phyloP scores from a whole-genome alignment of 2,113 vertebrate species.

The Notechis scutatus region DNA sequence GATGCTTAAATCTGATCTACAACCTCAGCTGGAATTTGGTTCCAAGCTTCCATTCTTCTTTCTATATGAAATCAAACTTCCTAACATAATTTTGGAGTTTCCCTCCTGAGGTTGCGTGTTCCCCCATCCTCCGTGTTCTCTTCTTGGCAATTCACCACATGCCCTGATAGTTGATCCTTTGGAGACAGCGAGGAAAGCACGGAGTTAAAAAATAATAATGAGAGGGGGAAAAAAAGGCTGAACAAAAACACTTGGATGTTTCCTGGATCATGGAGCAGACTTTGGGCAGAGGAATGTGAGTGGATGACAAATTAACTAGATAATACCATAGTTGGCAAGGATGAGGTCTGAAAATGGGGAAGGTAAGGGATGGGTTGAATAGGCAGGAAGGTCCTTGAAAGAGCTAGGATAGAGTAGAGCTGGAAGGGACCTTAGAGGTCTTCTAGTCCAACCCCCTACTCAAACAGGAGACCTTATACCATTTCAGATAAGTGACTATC shows the following conservation, averaged over 20 bases:
- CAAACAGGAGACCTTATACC: no score
- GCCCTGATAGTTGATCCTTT: background rate
- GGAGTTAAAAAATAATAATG: background rate
- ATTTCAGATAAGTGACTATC: background rate
- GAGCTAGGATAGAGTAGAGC: background rate
- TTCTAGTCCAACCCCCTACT: background rate
- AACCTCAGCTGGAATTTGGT: background rate
- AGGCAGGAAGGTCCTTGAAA: background rate
- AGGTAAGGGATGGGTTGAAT: background rate
- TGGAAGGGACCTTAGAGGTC: background rate
- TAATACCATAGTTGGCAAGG: background rate
- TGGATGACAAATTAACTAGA: background rate
- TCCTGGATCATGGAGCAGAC: background rate
- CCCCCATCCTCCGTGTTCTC: background rate
- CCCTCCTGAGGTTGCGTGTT: no score
- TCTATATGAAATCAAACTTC: background rate
- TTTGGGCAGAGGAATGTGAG: background rate
- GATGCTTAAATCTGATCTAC: background rate
- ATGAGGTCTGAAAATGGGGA: background rate
- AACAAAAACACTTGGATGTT: background rate
- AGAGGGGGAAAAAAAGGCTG: background rate
- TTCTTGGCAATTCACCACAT: background rate
- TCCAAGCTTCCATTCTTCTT: background rate
- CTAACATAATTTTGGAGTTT: background rate
- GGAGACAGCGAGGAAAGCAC: background rate